Conservation (phyloP, 2,113 vertebrate genomes). For the Labrus mixtus region DNA sequence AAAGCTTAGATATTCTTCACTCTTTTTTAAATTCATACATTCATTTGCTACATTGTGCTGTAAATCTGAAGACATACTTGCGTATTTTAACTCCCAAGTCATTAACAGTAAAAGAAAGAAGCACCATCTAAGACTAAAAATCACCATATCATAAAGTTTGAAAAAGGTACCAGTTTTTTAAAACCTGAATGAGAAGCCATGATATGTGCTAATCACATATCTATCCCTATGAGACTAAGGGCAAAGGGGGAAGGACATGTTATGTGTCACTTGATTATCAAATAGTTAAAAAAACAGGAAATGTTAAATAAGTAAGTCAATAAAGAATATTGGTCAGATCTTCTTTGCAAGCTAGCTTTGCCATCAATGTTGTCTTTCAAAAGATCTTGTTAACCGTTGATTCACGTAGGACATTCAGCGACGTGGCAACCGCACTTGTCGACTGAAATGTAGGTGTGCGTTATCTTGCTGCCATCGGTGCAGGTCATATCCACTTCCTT, state of each 20-base stretch:
- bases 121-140: conserved; percentile 7
- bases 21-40: no score
- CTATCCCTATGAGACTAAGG: no score
- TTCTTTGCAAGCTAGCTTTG: not conserved
- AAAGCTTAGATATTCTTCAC: not conserved
- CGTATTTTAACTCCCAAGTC: not conserved
- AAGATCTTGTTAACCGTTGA: not conserved
- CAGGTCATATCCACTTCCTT: conserved; percentile 79
- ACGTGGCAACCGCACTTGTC: conserved; percentile 78
- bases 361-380: not conserved
- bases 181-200: conserved; percentile 17
- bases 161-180: not conserved
- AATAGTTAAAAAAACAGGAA: conserved; percentile 3
- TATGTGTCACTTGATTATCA: not conserved
- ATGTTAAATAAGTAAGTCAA: not conserved
- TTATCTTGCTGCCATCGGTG: conserved; percentile 16
- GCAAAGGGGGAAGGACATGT: not conserved
- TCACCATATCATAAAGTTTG: not conserved
- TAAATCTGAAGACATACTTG: not conserved
- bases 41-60: not conserved
- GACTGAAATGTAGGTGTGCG: conserved; percentile 72
- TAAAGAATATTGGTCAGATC: not conserved
- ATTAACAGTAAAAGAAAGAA: conserved; percentile 9
- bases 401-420: conserved; percentile 60
- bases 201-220: not conserved